Conservation (phyloP, 1,140 invertebrate genomes). For the Trichomalopsis sarcophagae region DNA sequence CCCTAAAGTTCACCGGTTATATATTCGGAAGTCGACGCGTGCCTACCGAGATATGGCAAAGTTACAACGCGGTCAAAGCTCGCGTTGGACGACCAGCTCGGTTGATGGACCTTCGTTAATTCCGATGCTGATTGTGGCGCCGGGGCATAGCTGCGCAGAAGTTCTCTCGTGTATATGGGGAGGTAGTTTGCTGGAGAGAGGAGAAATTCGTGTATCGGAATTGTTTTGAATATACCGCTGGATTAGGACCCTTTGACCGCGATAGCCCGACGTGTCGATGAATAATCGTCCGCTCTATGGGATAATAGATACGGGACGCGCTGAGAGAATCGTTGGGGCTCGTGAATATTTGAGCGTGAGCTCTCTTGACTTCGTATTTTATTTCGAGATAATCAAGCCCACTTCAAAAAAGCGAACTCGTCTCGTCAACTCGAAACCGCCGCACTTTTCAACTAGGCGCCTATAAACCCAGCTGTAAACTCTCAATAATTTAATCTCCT, state of each 20-base stretch:
- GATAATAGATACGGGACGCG: background rate
- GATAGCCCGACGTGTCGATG: background rate
- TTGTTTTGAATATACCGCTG: constrained; percentile 15
- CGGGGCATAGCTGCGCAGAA: background rate
- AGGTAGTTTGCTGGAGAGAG: background rate
- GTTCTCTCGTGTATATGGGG: too few species aligned
- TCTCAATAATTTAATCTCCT: constrained; percentile 10
- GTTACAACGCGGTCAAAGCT: constrained; percentile 28
- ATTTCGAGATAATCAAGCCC: background rate
- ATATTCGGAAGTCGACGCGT: constrained; percentile 7
- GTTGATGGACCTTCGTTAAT: constrained; percentile 32
- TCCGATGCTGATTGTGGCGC: background rate
- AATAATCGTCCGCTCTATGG: background rate
- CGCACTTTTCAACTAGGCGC: background rate
- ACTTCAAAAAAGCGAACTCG: too few species aligned
- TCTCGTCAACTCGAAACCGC: background rate
- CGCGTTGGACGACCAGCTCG: background rate
- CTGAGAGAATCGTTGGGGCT: background rate
- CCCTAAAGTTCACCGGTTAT: constrained; percentile 13
- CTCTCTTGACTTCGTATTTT: background rate
- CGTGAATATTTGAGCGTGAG: background rate
- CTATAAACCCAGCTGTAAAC: constrained; percentile 24
- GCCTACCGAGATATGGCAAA: constrained; percentile 16
- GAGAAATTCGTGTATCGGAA: constrained; percentile 8
- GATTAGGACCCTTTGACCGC: background rate